Base-by-base conservation (phyloP, 2,113 vertebrate species). In the Pygoscelis adeliae region DNA sequence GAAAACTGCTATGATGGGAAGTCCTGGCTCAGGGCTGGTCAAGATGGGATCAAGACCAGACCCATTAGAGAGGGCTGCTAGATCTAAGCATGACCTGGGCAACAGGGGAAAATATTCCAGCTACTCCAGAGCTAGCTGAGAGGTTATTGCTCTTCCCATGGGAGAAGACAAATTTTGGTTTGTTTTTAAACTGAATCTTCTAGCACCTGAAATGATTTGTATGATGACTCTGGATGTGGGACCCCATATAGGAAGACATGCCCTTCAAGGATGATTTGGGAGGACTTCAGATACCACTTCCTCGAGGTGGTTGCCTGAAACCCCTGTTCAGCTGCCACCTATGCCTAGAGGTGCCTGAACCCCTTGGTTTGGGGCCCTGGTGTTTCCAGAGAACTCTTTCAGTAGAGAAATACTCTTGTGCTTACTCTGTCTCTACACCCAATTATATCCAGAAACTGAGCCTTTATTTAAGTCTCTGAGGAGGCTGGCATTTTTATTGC, bases 241-340 rank as follows among this genome's bases (percentile, higher is more conserved):
- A 50, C 25, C 3, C 7, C 11, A 3, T 5, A 13, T 2, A 16
- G 32, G 26, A 67, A n/a, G 38, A 40, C 4, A 2, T 13, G 17
- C 2, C 21, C 18, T 62, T 74, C 13, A 15, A 7, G 73, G 55
- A 6, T 71, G 26, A 16, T 55, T 69, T 83, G 49, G n/a, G 53
- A 69, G 58, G 66, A 17, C 4, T 74, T 76, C 15, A 22, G n/a
- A 21, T 50, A 10, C 20, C 0, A 0, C 15, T 46, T n/a, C 17
- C 58, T 49, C 0, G 1, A 69, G 53, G 15, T 8, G 20, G 15
- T 52, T 67, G 30, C 56, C 82, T 50, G 27, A 62, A 50, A 27
- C 8, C 6, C 25, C 27, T 44, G 25, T 30, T 69, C 49, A 61
- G 30, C 58, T 84, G 38, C 21, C 16, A 44, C 18, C 22, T 65